These are phyloP conservation scores for Microctonus hyperodae DNA, from an alignment of 2,888 invertebrate genomes.

Conservation along the genomic window DNA sequence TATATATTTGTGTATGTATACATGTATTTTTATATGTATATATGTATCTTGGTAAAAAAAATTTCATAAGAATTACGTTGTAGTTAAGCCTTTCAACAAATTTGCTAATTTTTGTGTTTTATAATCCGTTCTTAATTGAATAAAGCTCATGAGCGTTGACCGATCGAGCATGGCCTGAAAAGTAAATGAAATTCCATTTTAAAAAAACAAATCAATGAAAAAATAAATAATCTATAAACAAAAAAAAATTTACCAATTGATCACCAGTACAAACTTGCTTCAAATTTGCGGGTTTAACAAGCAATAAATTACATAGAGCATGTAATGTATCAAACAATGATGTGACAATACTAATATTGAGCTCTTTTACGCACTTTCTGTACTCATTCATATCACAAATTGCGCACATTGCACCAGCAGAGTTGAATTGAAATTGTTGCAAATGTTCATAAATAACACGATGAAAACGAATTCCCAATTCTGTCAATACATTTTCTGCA, in stretches of 20 bases:
- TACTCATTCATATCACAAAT: conserved; percentile 99
- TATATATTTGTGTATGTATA: neutral
- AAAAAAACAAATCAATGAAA: neutral
- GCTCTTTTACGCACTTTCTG: conserved; percentile 83
- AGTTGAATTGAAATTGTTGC: conserved; percentile 92
- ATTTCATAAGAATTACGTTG: conserved; percentile 50
- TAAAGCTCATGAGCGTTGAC: conserved; percentile 88
- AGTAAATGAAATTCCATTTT: conserved; percentile 45
- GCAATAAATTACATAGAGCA: conserved; percentile 92
- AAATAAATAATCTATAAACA: conserved; percentile 11
- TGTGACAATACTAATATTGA: conserved; percentile 79
- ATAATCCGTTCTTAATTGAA: conserved; percentile 93
- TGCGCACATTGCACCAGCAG: conserved; percentile 95
- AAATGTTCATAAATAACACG: conserved; percentile 94
- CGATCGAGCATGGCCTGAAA: conserved; percentile 89
- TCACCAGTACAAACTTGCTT: conserved; percentile 95
- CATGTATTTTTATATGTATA: conserved; percentile 1
- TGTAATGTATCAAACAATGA: conserved; percentile 95
- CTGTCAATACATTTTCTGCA: conserved; percentile 82
- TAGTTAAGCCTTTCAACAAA: conserved; percentile 62
- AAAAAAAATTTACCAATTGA: conserved; percentile 76
- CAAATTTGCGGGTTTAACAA: conserved; percentile 95
- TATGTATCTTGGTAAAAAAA: too few relatives aligned
- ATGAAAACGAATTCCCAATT: conserved; percentile 92
- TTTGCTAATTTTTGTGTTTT: conserved; percentile 83